A percentile compares a stretch with the other conserved stretches of the same genome.
These are phyloP conservation scores for Caenorhabditis plicata DNA, from an alignment of 2,888 invertebrate species.

Conservation along the genomic window DNA sequence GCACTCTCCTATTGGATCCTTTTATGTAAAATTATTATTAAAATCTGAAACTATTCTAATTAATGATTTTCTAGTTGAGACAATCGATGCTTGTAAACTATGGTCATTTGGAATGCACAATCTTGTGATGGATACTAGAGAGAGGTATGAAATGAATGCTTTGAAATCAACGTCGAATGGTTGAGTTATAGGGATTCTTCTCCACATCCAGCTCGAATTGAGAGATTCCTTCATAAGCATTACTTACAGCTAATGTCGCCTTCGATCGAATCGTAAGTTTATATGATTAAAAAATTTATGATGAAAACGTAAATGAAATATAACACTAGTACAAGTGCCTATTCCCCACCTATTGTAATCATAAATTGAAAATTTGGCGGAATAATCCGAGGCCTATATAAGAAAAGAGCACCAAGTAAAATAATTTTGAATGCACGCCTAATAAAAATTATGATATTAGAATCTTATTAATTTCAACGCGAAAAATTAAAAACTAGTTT, in stretches of 20 bases:
- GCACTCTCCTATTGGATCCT: conserved; percentile 53
- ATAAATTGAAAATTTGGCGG: too few relatives aligned
- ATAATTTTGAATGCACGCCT: too few relatives aligned
- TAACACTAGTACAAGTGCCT: too few relatives aligned
- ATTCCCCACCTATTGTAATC: too few relatives aligned
- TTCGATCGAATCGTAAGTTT: conserved; percentile 36
- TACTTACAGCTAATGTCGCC: conserved; percentile 51
- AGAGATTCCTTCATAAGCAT: conserved; percentile 61
- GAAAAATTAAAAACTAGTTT: too few relatives aligned
- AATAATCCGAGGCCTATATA: too few relatives aligned
- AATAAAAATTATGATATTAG: too few relatives aligned
- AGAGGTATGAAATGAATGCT: too few relatives aligned
- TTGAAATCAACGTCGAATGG: too few relatives aligned
- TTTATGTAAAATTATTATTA: conserved; percentile 33
- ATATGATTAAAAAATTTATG: not conserved
- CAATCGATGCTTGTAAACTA: conserved; percentile 51
- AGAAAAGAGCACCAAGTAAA: too few relatives aligned
- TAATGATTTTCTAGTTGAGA: conserved; percentile 50
- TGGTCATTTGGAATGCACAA: conserved; percentile 59
- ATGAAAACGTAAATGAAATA: too few relatives aligned
- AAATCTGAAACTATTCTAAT: not conserved
- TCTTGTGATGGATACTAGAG: conserved; percentile 49
- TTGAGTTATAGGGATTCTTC: conserved; percentile 37
- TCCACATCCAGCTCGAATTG: conserved; percentile 52
- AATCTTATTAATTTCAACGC: too few relatives aligned